Evolutionary conservation across 2,113 vertebrate genomes (phyloP).

Genomic region (Conger conger): DNA sequence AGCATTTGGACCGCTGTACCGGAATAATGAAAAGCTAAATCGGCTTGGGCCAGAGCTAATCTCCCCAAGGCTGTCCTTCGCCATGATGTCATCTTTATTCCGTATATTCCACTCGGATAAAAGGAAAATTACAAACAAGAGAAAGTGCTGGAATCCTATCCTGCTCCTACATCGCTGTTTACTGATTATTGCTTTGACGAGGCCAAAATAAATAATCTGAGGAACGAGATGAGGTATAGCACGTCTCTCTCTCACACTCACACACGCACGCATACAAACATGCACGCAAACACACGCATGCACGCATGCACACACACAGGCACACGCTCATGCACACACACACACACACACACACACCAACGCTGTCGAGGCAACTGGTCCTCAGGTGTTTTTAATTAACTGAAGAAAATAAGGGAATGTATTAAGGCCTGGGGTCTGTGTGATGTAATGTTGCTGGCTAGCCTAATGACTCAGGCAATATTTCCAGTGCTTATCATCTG

Average conservation of each 20-base stretch:
- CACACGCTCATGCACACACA: not conserved
- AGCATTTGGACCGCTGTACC: slow-evolving; percentile 9
- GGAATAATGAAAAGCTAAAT: slow-evolving; percentile 30
- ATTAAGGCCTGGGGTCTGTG: slow-evolving; percentile 19
- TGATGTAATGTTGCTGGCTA: slow-evolving; percentile 29
- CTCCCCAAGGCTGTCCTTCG: slow-evolving; percentile 8
- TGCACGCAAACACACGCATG: not conserved
- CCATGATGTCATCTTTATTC: slow-evolving; percentile 14
- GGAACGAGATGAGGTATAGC: slow-evolving; percentile 8
- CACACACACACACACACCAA: not conserved
- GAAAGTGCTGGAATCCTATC: slow-evolving; percentile 1
- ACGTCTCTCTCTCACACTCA: not conserved
- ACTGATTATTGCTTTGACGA: slow-evolving; percentile 2
- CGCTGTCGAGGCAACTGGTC: not conserved
- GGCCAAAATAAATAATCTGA: slow-evolving; percentile 25
- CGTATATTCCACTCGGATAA: not conserved
- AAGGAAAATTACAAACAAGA: not conserved
- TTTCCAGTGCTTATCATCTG: slow-evolving; percentile 36
- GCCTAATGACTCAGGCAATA: slow-evolving; percentile 33
- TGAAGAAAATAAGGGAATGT: slow-evolving; percentile 23
- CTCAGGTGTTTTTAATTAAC: slow-evolving; percentile 31
- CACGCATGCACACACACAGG: not conserved
- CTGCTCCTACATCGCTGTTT: slow-evolving; percentile 14
- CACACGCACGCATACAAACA: not conserved
- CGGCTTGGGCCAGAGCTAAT: slow-evolving; percentile 14